Conservation (phyloP, 1,140 invertebrate genomes). For the Drosophila teissieri region DNA sequence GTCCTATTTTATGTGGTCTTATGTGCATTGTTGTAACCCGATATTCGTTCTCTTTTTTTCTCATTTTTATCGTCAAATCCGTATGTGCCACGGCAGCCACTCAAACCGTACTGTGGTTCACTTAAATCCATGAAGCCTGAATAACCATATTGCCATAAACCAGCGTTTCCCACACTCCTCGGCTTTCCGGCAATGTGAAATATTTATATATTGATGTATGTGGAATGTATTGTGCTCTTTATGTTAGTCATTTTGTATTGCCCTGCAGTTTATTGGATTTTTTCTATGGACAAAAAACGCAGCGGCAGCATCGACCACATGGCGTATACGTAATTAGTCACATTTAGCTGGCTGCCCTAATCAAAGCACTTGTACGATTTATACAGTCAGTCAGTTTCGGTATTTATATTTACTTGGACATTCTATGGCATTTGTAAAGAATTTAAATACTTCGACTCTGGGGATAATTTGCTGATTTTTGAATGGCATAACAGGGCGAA, state of each 20-base stretch:
- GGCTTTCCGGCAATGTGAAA: slow-evolving; percentile 27
- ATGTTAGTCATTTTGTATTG: slow-evolving; percentile 8
- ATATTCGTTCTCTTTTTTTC: slow-evolving; percentile 32
- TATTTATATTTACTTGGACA: not conserved
- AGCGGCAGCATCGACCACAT: slow-evolving; percentile 30
- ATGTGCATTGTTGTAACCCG: slow-evolving; percentile 50
- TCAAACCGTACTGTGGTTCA: slow-evolving; percentile 41
- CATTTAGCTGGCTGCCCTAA: slow-evolving; percentile 38
- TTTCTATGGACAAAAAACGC: slow-evolving; percentile 20
- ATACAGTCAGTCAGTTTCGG: not conserved
- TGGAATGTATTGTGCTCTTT: slow-evolving; percentile 23
- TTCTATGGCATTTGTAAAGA: not conserved
- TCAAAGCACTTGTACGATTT: slow-evolving; percentile 28
- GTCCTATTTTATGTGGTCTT: slow-evolving; percentile 39
- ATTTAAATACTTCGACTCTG: not conserved
- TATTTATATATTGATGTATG: slow-evolving; percentile 47
- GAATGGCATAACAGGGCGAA: not conserved
- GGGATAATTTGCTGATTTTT: not conserved
- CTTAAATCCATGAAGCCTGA: slow-evolving; percentile 58
- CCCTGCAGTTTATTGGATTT: slow-evolving; percentile 43
- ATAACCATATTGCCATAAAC: slow-evolving; percentile 22
- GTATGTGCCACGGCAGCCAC: slow-evolving; percentile 34
- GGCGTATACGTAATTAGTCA: slow-evolving; percentile 67
- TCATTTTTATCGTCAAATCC: slow-evolving; percentile 57
- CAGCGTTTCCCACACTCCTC: not conserved